Evolutionary conservation across 2,888 invertebrate species (phyloP), one percentile per base, ranked within the genome.

Genomic region (Volucella bombylans): DNA sequence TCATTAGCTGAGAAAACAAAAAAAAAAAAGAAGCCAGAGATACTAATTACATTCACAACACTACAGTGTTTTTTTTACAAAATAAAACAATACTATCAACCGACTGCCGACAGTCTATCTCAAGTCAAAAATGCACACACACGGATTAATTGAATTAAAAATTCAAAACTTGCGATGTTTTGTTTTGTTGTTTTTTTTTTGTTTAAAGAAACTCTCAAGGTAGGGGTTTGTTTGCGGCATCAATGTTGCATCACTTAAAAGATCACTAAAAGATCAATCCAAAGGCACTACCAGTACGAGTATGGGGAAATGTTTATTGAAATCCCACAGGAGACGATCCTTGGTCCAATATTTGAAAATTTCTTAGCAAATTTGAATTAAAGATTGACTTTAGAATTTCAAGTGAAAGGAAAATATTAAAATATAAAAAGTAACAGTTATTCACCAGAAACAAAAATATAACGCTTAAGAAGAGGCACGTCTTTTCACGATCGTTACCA

Each of bases 401-500:
- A 31, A 38, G 31, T 31, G 11, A 54, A 43, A 45, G 8, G 31
- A 55, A 55, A 2, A 47, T 45, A 8, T n/a, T n/a, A n/a, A n/a
- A 4, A 31, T 1, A 31, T 31, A 31, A 31, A 31, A 31, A 6
- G 31, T 18, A 18, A 18, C 8, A 23, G 38, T 65, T 67, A 69
- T 69, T 69, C 69, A 69, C 69, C 69, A 69, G 31, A 69, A 69
- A 49, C 4, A 31, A 31, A 31, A 31, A 31, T 23, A 31, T 31
- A 89, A 87, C 88, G 86, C 87, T 87, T 87, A 88, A 87, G 88
- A 87, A 88, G 88, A 88, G 89, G 88, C 86, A 90, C 91, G 91
- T 91, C 91, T 91, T 91, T 89, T 89, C 91, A 89, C 90, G 90
- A 90, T 90, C 91, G 91, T 90, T 90, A 91, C 90, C 90, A 90